Percentiles rank a stretch among this genome's conserved stretches.
phyloP scores from a whole-genome alignment of 2,113 vertebrate species.

The Vicugna pacos region DNA sequence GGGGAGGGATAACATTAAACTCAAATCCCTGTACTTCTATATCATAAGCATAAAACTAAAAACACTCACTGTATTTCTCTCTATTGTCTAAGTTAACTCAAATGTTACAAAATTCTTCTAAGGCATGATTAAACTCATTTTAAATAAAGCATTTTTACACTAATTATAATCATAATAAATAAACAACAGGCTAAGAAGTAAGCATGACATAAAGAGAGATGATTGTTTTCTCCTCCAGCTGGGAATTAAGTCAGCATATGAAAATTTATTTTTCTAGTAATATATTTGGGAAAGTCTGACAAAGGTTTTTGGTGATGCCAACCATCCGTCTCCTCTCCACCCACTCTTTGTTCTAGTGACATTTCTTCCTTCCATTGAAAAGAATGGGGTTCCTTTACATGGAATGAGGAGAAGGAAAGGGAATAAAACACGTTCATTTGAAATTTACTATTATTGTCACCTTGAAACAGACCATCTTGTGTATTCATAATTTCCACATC shows the following conservation, averaged over 20 bases:
- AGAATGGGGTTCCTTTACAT: background rate
- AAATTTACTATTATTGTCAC: background rate
- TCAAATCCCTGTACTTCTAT: conserved; percentile 5
- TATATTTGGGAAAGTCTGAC: background rate
- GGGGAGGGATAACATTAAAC: background rate
- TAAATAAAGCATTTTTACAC: background rate
- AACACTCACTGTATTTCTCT: conserved; percentile 23
- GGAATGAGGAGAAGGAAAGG: background rate
- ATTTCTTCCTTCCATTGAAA: background rate
- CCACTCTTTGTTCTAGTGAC: background rate
- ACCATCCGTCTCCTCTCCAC: background rate
- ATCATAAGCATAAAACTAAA: conserved; percentile 27
- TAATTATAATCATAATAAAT: background rate
- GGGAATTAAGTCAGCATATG: background rate
- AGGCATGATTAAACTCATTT: background rate
- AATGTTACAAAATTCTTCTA: conserved; percentile 3
- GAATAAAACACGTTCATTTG: background rate
- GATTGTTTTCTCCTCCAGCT: background rate
- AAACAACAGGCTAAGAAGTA: background rate
- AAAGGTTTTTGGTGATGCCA: background rate
- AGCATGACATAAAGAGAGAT: background rate
- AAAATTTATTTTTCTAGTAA: conserved; percentile 34
- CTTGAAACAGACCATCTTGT: background rate
- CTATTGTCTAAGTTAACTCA: background rate
- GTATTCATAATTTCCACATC: background rate